Evolutionary conservation across 2,797 vertebrate species (phyloP), one percentile per base, ranked within the genome.

Genomic region (Rhodeus uyekii): DNA sequence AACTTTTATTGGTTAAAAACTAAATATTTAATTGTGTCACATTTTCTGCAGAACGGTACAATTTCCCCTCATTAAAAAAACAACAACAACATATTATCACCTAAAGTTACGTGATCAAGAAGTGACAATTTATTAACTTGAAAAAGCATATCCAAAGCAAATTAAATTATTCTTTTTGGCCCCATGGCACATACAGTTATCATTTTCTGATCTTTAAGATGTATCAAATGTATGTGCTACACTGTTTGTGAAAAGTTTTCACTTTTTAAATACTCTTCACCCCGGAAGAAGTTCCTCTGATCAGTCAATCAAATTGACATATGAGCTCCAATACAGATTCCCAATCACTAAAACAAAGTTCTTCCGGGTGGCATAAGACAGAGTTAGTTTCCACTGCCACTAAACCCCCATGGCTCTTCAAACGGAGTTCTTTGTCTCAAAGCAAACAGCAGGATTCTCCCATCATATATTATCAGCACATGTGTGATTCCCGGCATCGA

Each of bases 401-500:
- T 27, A 85, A 36, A 58, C 88, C 84, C 88, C 86, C 85, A 79
- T 90, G 80, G 83, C 32, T 48, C 84, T 53, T 85, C 4, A 64
- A 53, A 60, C 22, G 4, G 58, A 72, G 55, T 32, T 68, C 69
- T 73, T 80, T 55, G 71, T 76, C 64, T 68, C 16, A 50, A 48
- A 69, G 58, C 24, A 53, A 73, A 75, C 82, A 29, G 79, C 76
- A 87, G 86, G 55, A 81, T 89, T 84, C 76, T 82, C 87, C 92
- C 90, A 39, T 74, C 32, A 64, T 55, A 67, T 74, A 90, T 92
- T 90, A 91, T 75, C 90, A 9, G 90, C 84, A 83, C 91, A 92
- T 90, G 92, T 68, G 44, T 81, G 83, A 87, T 87, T 84, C 78
- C 67, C 80, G 3, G 77, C 78, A 94, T 94, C 91, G 95, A 95